Percentiles rank a stretch among this genome's conserved stretches.
Evolutionary conservation across 2,113 vertebrate species (phyloP).

Genomic region (Lepisosteus oculatus): DNA sequence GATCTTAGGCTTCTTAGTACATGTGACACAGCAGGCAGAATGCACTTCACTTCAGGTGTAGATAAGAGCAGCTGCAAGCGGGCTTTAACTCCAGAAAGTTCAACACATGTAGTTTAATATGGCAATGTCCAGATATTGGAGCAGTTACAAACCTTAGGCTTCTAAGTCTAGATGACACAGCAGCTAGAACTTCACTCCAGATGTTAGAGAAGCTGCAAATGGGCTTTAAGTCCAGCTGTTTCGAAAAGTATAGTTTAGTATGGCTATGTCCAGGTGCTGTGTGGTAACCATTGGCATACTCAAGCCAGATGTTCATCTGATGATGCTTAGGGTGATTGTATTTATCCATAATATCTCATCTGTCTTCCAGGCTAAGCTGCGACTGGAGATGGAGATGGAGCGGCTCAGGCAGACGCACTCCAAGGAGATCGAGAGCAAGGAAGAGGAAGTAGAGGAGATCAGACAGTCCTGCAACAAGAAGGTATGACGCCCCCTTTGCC

Average conservation of each 20-base stretch:
- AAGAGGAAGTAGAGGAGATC: constrained; percentile 94
- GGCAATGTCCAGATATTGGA: constrained; percentile 85
- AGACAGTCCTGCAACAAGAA: constrained; percentile 94
- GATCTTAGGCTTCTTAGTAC: not conserved
- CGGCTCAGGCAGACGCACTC: constrained; percentile 85
- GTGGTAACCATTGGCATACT: too few relatives aligned
- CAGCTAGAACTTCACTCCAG: not conserved
- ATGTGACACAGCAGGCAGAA: too few relatives aligned
- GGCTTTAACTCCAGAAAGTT: too few relatives aligned
- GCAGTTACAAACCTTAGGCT: constrained; percentile 67
- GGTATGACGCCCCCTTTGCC: constrained; percentile 51
- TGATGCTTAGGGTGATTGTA: not conserved
- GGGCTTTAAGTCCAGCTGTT: not conserved
- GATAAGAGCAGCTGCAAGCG: not conserved
- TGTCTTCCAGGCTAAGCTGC: constrained; percentile 81
- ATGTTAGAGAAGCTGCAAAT: not conserved
- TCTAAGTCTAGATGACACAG: too few relatives aligned
- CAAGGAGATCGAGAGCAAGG: constrained; percentile 91
- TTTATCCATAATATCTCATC: constrained; percentile 8
- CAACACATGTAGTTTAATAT: too few relatives aligned
- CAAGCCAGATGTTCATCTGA: too few relatives aligned
- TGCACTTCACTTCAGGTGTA: not conserved
- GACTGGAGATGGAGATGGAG: constrained; percentile 97
- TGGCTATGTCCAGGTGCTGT: too few relatives aligned
- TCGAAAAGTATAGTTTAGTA: not conserved